Conservation (phyloP, 2,888 invertebrate species). For the Platycnemis pennipes region DNA sequence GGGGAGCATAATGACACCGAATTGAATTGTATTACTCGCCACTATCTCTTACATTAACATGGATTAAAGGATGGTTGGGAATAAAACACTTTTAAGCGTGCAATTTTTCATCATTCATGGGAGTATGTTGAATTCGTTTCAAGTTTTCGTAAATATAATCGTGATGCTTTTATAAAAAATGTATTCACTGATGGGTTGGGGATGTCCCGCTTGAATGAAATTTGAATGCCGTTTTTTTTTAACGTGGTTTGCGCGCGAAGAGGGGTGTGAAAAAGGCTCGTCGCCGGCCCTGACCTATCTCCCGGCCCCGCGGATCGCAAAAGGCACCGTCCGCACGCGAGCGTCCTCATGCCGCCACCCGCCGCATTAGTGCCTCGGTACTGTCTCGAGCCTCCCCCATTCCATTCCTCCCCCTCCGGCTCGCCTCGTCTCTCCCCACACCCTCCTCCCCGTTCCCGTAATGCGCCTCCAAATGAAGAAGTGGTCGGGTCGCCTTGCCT, state of each 20-base stretch:
- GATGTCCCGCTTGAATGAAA: too few species aligned
- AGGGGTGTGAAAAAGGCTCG: neutral
- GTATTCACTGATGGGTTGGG: too few species aligned
- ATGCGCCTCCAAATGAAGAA: conserved; percentile 4
- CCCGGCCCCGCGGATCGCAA: neutral
- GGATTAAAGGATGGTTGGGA: too few species aligned
- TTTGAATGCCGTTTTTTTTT: too few species aligned
- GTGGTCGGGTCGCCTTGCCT: neutral
- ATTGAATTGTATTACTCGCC: too few species aligned
- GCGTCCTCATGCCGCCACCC: neutral
- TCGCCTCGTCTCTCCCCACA: neutral
- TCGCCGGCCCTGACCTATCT: neutral
- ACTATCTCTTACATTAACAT: too few species aligned
- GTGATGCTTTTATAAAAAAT: too few species aligned
- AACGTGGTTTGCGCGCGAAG: neutral
- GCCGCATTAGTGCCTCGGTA: neutral
- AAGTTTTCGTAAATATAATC: too few species aligned
- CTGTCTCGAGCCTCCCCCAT: neutral
- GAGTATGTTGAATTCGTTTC: too few species aligned
- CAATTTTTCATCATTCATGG: too few species aligned
- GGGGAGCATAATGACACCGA: too few species aligned
- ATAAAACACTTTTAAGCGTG: too few species aligned
- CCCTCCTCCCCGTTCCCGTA: neutral
- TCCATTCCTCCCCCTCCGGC: neutral
- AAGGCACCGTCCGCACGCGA: neutral